Evolutionary conservation across 2,888 invertebrate species (phyloP).

Genomic region (Magallana nippona): DNA sequence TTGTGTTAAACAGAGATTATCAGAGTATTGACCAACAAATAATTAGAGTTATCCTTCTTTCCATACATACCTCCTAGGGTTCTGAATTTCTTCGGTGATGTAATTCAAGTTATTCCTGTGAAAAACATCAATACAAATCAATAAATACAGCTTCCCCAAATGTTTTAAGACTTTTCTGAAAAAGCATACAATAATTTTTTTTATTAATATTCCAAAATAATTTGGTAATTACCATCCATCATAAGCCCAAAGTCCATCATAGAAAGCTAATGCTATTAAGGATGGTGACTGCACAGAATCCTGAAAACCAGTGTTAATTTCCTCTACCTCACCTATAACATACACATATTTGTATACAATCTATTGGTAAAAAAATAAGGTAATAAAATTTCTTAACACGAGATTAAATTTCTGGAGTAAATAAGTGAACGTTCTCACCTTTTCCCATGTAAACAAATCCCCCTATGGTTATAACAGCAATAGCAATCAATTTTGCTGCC

Average conservation of each 20-base stretch:
- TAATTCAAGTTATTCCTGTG: conserved; percentile 78
- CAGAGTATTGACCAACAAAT: neutral
- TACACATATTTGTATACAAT: neutral
- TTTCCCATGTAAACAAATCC: conserved; percentile 93
- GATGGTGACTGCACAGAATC: conserved; percentile 79
- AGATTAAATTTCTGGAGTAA: conserved; percentile 38
- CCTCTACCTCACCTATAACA: conserved; percentile 62
- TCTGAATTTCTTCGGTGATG: conserved; percentile 76
- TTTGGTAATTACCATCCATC: conserved; percentile 87
- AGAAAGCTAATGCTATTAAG: conserved; percentile 88
- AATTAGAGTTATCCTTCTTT: conserved; percentile 21
- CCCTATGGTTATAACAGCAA: conserved; percentile 93
- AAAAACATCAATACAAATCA: conserved; percentile 41
- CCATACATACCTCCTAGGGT: conserved; percentile 71
- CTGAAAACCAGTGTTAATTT: conserved; percentile 66
- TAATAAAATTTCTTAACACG: neutral
- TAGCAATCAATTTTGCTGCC: conserved; percentile 93
- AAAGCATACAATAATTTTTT: too few relatives aligned
- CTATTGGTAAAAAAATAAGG: neutral
- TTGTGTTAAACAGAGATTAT: too few relatives aligned
- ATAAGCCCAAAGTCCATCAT: conserved; percentile 92
- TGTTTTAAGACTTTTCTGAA: too few relatives aligned
- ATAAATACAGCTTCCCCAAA: neutral
- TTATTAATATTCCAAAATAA: conserved; percentile 29
- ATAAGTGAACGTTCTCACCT: conserved; percentile 83